Percentiles rank a stretch among this genome's conserved stretches.
Conservation (phyloP, 92 coral and sea anemone species). For the Zoanthus gigantus region DNA sequence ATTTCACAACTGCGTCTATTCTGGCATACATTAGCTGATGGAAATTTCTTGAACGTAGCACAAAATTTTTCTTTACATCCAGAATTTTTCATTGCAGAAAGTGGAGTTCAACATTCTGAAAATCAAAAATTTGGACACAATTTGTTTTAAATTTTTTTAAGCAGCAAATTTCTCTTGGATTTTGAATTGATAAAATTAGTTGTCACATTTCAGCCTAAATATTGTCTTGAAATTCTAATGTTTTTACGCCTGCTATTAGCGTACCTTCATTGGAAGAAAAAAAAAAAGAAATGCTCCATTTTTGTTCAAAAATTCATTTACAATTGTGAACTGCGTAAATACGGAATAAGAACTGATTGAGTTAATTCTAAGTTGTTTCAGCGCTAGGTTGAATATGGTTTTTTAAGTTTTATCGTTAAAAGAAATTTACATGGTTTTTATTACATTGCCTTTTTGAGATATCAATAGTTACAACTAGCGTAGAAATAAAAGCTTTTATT, state of each 20-base stretch:
- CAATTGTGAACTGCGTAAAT: neutral
- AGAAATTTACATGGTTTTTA: neutral
- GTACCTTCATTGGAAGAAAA: neutral
- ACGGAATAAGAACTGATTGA: neutral
- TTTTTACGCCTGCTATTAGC: conserved; percentile 21
- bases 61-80: too few relatives aligned
- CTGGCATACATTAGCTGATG: too few relatives aligned
- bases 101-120: too few relatives aligned
- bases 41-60: too few relatives aligned
- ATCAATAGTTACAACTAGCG: neutral
- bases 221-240: conserved; percentile 21
- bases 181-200: neutral
- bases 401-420: neutral
- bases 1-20: neutral
- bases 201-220: neutral
- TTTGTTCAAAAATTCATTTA: neutral
- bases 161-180: neutral
- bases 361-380: neutral
- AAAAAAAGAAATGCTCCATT: neutral
- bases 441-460: neutral
- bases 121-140: too few relatives aligned
- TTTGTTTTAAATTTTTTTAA: too few relatives aligned
- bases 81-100: too few relatives aligned
- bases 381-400: neutral
- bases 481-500: neutral